These are phyloP conservation scores for Scaptomyza parva DNA, from an alignment of 2,888 invertebrate genomes.

Conservation along the genomic window DNA sequence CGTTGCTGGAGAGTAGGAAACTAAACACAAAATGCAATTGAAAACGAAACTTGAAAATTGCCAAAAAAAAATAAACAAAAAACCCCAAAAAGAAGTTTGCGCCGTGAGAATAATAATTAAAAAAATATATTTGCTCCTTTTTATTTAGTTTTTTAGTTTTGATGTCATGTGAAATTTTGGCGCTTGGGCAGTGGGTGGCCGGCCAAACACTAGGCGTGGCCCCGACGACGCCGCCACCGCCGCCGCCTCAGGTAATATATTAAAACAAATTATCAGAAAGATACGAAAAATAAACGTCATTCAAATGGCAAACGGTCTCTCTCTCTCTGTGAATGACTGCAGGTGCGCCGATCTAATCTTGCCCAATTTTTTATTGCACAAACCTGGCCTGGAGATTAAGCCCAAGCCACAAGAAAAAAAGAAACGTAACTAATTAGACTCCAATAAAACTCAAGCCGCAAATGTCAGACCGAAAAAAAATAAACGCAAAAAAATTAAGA, in stretches of 20 bases:
- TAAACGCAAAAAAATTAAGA: background rate
- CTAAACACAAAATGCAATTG: slow-evolving; percentile 60
- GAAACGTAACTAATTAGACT: slow-evolving; percentile 54
- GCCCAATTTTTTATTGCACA: slow-evolving; percentile 35
- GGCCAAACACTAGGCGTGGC: slow-evolving; percentile 50
- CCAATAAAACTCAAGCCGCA: slow-evolving; percentile 26
- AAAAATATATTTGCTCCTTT: slow-evolving; percentile 34
- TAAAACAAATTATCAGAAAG: slow-evolving; percentile 31
- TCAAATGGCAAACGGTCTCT: slow-evolving; percentile 38
- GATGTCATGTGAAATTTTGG: slow-evolving; percentile 59
- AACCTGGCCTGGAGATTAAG: slow-evolving; percentile 41
- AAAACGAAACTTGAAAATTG: slow-evolving; percentile 66
- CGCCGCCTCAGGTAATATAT: slow-evolving; percentile 6
- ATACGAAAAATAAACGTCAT: slow-evolving; percentile 33
- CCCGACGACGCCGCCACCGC: background rate
- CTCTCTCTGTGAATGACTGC: too few species aligned
- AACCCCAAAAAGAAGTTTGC: slow-evolving; percentile 25
- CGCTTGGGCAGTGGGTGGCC: slow-evolving; percentile 57
- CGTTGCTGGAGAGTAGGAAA: slow-evolving; percentile 39
- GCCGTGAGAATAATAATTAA: slow-evolving; percentile 78
- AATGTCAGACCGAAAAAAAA: slow-evolving; percentile 41
- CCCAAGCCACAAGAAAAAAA: background rate
- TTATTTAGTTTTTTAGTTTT: slow-evolving; percentile 15
- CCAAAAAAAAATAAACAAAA: slow-evolving; percentile 31
- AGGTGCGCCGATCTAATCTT: slow-evolving; percentile 60